phyloP scores from a whole-genome alignment of 2,113 vertebrate species.

The Antennarius striatus region DNA sequence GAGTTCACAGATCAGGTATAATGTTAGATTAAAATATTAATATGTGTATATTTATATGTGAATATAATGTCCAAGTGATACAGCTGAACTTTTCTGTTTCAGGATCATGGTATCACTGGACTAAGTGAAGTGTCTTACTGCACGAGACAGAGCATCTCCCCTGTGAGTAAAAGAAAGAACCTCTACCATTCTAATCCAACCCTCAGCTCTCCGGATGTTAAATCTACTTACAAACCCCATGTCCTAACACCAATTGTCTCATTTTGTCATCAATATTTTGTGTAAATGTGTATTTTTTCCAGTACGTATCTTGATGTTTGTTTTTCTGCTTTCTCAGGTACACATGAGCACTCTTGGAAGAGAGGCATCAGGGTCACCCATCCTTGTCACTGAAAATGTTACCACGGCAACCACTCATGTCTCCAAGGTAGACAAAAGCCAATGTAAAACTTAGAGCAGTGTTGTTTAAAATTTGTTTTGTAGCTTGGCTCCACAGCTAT shows the following conservation, averaged over 20 bases:
- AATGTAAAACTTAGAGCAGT: too few species aligned
- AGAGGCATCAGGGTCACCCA: constrained; percentile 72
- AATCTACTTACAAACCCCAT: constrained; percentile 31
- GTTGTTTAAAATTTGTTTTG: too few species aligned
- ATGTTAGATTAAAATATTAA: background rate
- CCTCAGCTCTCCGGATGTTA: constrained; percentile 32
- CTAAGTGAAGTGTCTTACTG: constrained; percentile 75
- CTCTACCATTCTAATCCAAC: constrained; percentile 38
- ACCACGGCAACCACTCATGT: constrained; percentile 97
- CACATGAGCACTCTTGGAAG: constrained; percentile 72
- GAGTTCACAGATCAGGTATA: constrained; percentile 80
- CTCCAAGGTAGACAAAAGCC: constrained; percentile 85
- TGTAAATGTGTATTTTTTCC: background rate
- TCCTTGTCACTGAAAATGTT: constrained; percentile 89
- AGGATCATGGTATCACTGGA: constrained; percentile 73
- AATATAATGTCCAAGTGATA: background rate
- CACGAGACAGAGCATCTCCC: constrained; percentile 76
- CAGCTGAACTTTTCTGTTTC: constrained; percentile 37
- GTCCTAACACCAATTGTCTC: too few species aligned
- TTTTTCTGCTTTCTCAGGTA: constrained; percentile 62
- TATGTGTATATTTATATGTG: background rate
- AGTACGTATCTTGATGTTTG: background rate
- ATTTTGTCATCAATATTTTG: too few species aligned
- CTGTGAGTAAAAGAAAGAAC: constrained; percentile 71
- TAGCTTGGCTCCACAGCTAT: too few species aligned